Evolutionary conservation across 2,888 invertebrate species (phyloP).

Genomic region (Pristionchus mayeri): DNA sequence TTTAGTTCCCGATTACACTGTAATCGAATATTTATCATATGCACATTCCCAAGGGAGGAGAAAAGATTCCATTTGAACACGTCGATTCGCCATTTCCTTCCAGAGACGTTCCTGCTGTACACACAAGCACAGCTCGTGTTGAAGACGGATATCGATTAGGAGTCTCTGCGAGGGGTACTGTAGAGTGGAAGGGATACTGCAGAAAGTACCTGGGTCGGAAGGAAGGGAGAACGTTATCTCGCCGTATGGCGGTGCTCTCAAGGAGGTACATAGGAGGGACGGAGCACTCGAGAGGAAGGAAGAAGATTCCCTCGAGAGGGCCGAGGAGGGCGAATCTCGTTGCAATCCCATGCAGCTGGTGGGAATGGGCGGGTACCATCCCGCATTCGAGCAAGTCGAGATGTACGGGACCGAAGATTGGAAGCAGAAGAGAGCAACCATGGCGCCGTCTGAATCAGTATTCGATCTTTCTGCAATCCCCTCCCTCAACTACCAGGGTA

Average conservation of each 20-base stretch:
- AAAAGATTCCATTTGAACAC: constrained; percentile 18
- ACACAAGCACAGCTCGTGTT: background rate
- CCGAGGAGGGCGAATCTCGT: background rate
- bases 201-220: background rate
- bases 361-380: background rate
- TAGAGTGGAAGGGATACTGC: background rate
- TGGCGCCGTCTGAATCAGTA: constrained; percentile 36
- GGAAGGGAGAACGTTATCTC: constrained; percentile 45
- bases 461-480: background rate
- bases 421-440: constrained; percentile 44
- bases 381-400: constrained; percentile 42
- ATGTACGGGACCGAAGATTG: constrained; percentile 9
- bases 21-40: background rate
- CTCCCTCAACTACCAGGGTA: background rate
- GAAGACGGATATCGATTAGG: background rate
- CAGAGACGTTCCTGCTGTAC: background rate
- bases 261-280: no score
- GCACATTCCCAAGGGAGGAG: constrained; percentile 31
- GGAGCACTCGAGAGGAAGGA: background rate
- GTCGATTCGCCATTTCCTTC: background rate
- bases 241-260: constrained; percentile 38
- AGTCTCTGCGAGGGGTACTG: background rate
- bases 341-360: constrained; percentile 4
- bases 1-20: no score
- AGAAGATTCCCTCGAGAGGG: background rate